Base-by-base conservation (phyloP, 2,888 invertebrate species). In the Drosophila trichaetosa region DNA sequence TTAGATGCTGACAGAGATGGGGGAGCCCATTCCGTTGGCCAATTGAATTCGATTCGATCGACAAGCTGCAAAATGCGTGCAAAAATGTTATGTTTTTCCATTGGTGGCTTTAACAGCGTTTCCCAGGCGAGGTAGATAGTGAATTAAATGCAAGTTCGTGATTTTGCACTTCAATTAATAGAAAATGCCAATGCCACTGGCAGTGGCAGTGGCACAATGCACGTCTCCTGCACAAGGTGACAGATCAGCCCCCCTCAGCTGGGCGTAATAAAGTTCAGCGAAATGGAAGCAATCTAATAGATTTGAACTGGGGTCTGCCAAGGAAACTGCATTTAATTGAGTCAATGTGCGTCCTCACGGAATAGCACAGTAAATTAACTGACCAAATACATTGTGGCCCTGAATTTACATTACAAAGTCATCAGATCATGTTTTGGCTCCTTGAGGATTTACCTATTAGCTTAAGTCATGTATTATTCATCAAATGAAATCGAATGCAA, bases 111-210 rank as follows among this genome's bases (percentile, higher is more conserved):
- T 67, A 70, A 51, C 72, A 63, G 65, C 63, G 64, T 74, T 86
- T 75, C 74, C 65, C 80, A 82, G 59, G 61, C 76, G 54, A 62
- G 63, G 46, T 58, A 48, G 59, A 65, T 73, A 76, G 61, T 69
- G 71, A 80, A 84, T 89, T 87, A 87, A 83, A 84, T 78, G 84
- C 84, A 84, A 66, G 69, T 73, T 83, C 81, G 68, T 83, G 76
- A 76, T 80, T 83, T 70, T 79, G 78, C 73, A 80, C 78, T 71
- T 69, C 70, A 82, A 84, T 84, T 87, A 73, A 84, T 66, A 59
- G 46, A 46, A 24, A 46, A 4, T 16, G 4, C 13, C 7, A 46
- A 13, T 24, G 16, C 46, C 46, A 42, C 42, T 13, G 49, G 63
- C 65, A 57, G 59, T 59, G 51, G 51, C 70, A 60, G 27, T 11